Evolutionary conservation across 2,113 vertebrate genomes (phyloP).

Genomic region (Chaetorhynchus papuensis): DNA sequence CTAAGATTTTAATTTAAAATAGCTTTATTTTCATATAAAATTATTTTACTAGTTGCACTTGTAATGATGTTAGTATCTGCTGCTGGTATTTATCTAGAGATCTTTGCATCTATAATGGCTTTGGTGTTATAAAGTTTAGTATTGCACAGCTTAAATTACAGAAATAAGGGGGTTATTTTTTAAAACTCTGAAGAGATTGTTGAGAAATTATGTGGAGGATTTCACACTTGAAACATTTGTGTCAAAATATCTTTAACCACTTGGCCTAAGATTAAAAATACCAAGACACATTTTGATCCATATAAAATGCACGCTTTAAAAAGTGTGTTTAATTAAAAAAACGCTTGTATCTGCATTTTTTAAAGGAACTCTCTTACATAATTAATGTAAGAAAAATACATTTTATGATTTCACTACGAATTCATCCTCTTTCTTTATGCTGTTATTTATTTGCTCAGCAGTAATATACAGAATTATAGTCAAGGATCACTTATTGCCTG

Average conservation of each 20-base stretch:
- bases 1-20: neutral
- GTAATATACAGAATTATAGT: neutral
- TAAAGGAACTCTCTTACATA: neutral
- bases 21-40: neutral
- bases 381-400: neutral
- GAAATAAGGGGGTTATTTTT: neutral
- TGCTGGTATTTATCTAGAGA: neutral
- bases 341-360: constrained; percentile 26
- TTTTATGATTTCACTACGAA: neutral
- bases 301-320: constrained; percentile 18
- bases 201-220: constrained; percentile 45
- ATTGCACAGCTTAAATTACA: neutral
- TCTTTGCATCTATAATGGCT: neutral
- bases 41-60: neutral
- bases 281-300: constrained; percentile 28
- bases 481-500: neutral
- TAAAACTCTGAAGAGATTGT: neutral
- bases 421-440: neutral
- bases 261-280: constrained; percentile 56
- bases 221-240: constrained; percentile 59
- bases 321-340: constrained; percentile 29
- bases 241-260: constrained; percentile 63
- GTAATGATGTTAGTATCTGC: neutral
- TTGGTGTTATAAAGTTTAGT: neutral
- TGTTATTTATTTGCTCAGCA: neutral